phyloP scores from a whole-genome alignment of 2,888 invertebrate species.

The Meteorus cinctellus region DNA sequence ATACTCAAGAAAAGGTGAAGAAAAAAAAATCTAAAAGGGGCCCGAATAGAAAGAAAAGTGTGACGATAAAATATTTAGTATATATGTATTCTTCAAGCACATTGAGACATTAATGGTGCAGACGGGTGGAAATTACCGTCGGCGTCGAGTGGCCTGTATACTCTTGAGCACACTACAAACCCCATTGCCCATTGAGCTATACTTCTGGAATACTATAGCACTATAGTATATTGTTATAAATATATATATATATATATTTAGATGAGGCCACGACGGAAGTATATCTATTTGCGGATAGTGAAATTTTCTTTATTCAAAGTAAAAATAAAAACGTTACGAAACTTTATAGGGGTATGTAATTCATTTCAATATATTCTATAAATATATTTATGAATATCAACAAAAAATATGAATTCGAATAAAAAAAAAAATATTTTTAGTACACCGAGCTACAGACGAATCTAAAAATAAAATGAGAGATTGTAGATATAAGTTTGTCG shows the following conservation, averaged over 20 bases:
- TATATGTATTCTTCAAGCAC: slow-evolving; percentile 13
- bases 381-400: background rate
- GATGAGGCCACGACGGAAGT: background rate
- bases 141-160: slow-evolving; percentile 7
- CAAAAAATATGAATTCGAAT: background rate
- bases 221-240: background rate
- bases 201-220: background rate
- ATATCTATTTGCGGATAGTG: background rate
- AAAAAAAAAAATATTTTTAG: background rate
- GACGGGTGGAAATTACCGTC: slow-evolving; percentile 13
- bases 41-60: slow-evolving; percentile 13
- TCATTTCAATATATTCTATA: background rate
- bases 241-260: background rate
- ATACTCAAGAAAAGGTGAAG: slow-evolving; percentile 38
- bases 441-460: background rate
- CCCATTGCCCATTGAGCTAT: background rate
- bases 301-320: background rate
- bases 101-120: background rate
- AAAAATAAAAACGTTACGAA: background rate
- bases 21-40: slow-evolving; percentile 2
- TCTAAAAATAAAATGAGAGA: background rate
- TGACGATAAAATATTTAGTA: slow-evolving; percentile 21
- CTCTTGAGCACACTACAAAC: background rate
- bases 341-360: background rate
- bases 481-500: background rate